A percentile compares a stretch with the other conserved stretches of the same genome.
Conservation (phyloP, 2,113 vertebrate genomes). For the Lepus americanus region DNA sequence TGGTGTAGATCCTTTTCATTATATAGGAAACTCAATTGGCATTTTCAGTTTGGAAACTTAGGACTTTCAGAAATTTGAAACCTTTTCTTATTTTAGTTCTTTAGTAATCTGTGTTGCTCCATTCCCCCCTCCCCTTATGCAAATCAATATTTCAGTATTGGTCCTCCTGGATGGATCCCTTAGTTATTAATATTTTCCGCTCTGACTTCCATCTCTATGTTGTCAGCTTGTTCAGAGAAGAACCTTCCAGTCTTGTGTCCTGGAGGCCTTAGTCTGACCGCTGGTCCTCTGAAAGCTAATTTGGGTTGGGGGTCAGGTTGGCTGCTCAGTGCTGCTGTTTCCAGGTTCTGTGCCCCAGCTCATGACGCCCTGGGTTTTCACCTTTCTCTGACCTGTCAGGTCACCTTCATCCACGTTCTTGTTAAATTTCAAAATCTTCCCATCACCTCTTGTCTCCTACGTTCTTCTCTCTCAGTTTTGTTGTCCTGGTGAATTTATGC, state of each 20-base stretch:
- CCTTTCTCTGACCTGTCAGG: neutral
- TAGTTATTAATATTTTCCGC: neutral
- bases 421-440: neutral
- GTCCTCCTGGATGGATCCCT: neutral
- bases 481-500: slow-evolving; percentile 18
- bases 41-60: slow-evolving; percentile 25
- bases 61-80: neutral
- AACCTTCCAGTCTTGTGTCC: neutral
- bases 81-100: neutral
- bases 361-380: neutral
- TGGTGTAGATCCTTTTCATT: neutral
- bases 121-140: neutral
- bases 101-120: neutral
- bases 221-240: slow-evolving; percentile 18
- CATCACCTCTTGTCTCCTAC: neutral
- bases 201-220: neutral
- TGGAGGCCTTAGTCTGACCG: neutral
- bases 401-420: neutral
- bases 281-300: neutral
- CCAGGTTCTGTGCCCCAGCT: neutral
- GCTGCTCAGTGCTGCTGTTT: neutral
- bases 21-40: neutral
- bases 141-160: slow-evolving; percentile 27
- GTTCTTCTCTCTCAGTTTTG: slow-evolving; percentile 4
- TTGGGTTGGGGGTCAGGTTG: neutral